Evolutionary conservation across 2,888 invertebrate species (phyloP).

Genomic region (Autographa pulchrina): DNA sequence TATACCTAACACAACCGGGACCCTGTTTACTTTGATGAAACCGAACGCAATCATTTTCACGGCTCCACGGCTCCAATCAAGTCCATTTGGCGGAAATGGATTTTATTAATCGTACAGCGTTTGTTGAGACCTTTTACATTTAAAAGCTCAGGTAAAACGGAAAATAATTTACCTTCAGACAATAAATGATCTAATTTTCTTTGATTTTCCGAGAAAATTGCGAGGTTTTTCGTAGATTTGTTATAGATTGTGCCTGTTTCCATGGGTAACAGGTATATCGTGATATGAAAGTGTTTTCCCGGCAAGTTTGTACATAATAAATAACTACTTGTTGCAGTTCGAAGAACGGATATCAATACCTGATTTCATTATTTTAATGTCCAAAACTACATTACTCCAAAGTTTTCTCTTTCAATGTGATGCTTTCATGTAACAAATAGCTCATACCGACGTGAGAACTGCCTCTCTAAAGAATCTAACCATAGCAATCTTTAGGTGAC

Average conservation of each 20-base stretch:
- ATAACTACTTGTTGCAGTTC: slow-evolving; percentile 23
- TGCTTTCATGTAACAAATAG: neutral
- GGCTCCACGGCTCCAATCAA: neutral
- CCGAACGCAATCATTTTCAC: slow-evolving; percentile 1
- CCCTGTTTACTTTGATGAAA: slow-evolving; percentile 17
- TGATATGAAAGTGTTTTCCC: slow-evolving; percentile 33
- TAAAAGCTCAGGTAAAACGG: neutral
- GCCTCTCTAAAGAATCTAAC: neutral
- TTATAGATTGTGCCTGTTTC: neutral
- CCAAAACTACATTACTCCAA: no score
- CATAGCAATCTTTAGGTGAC: neutral
- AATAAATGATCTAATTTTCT: neutral
- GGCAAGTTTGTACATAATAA: slow-evolving; percentile 14
- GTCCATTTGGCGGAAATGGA: slow-evolving; percentile 5
- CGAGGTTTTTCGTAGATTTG: neutral
- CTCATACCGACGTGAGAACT: neutral
- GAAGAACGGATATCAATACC: neutral
- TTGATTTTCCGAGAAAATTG: slow-evolving; percentile 5
- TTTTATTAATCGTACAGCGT: slow-evolving; percentile 18
- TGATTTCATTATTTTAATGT: no score
- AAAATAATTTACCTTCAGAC: slow-evolving; percentile 11
- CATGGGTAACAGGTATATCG: slow-evolving; percentile 29
- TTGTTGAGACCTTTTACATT: neutral
- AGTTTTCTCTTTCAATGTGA: no score
- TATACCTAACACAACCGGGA: slow-evolving; percentile 13